Conservation (phyloP, 2,113 vertebrate species). For the Neodontobutis hainanensis region DNA sequence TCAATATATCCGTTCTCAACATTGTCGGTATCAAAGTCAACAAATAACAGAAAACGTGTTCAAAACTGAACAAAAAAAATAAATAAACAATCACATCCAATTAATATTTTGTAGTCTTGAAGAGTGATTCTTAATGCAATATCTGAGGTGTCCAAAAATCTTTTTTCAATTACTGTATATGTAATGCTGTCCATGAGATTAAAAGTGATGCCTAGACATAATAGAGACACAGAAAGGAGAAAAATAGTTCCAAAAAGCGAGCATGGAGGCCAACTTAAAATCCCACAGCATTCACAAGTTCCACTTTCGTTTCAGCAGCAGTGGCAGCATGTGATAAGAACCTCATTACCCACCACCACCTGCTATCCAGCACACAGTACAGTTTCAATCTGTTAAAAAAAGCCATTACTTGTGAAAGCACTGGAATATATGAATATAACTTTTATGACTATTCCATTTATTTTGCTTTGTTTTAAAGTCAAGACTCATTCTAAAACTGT, state of each 20-base stretch:
- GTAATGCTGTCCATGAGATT: slow-evolving; percentile 29
- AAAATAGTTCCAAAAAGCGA: slow-evolving; percentile 47
- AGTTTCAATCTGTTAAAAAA: slow-evolving; percentile 36
- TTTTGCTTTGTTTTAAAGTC: neutral
- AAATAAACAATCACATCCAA: no score
- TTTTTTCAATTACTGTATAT: neutral
- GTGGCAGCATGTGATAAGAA: neutral
- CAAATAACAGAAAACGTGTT: no score
- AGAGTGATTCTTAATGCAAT: no score
- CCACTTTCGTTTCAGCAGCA: slow-evolving; percentile 37
- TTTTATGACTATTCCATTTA: neutral
- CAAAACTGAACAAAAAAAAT: no score
- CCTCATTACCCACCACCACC: neutral
- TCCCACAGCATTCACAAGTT: slow-evolving; percentile 10
- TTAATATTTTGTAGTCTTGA: no score
- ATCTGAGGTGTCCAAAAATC: no score
- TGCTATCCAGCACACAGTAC: slow-evolving; percentile 3
- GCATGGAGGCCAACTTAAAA: slow-evolving; percentile 15
- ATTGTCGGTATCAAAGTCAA: no score
- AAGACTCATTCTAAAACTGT: neutral
- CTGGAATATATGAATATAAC: slow-evolving; percentile 67
- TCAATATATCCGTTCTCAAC: no score
- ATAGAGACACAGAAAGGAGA: no score
- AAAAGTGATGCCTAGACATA: no score
- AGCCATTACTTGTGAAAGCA: slow-evolving; percentile 28